Percentiles rank a stretch among this genome's conserved stretches.
These are phyloP conservation scores for Muscicapa comitata DNA, from an alignment of 2,797 vertebrate species.

Conservation along the genomic window DNA sequence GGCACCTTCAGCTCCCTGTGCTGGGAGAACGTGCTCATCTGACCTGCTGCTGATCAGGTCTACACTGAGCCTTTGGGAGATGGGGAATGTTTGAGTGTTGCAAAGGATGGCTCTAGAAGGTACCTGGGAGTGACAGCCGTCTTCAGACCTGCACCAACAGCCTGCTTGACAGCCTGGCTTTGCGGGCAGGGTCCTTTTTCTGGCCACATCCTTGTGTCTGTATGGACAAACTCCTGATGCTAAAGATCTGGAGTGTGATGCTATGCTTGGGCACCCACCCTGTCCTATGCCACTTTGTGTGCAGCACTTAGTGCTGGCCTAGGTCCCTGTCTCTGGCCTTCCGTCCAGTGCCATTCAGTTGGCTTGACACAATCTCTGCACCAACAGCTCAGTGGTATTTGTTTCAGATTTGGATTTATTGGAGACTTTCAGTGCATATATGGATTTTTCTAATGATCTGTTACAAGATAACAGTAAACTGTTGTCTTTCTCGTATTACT, in stretches of 20 bases:
- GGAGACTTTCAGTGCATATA: not conserved
- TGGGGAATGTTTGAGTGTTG: fast-evolving
- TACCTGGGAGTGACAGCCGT: not conserved
- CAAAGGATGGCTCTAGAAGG: not conserved
- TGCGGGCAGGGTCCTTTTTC: not conserved
- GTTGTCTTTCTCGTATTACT: not conserved
- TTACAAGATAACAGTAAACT: not conserved
- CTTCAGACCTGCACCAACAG: not conserved
- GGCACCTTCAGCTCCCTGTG: not conserved
- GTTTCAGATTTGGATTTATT: not conserved
- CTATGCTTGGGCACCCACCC: not conserved
- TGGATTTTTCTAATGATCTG: not conserved
- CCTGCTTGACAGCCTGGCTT: not conserved
- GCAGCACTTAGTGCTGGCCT: not conserved
- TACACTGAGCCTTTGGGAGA: not conserved
- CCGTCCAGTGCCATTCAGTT: not conserved
- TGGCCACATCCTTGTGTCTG: fast-evolving
- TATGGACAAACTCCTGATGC: not conserved
- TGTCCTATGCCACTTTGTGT: not conserved
- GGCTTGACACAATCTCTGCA: not conserved
- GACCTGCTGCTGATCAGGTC: not conserved
- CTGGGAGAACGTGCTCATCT: not conserved
- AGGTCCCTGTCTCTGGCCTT: not conserved
- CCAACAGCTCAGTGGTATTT: not conserved
- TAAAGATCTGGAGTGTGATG: not conserved